Evolutionary conservation across 2,888 invertebrate genomes (phyloP), one percentile per base, ranked within the genome.

Genomic region (Teinopalpus imperialis): DNA sequence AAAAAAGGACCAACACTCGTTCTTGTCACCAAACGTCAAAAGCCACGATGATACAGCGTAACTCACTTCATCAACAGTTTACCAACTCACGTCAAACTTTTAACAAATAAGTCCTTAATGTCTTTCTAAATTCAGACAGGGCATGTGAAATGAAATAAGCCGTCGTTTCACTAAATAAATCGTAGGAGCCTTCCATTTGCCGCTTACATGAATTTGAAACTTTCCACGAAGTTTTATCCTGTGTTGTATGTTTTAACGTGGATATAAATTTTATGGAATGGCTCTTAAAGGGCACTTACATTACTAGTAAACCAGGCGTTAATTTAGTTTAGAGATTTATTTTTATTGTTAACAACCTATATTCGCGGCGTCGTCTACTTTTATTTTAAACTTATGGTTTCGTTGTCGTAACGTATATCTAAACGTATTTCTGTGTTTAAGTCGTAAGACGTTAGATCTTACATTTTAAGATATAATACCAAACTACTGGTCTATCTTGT

Each of bases 141-240:
- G 37, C 18, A 24, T 24, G 7, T 23, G 24, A 27, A 40, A 40
- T 30, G 44, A 45, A 51, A 50, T 51, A 50, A 54, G 36, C 32
- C 24, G 43, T 21, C 49, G 48, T 44, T 13, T 52, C 37, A 43
- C 47, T 49, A 58, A 54, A 57, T 57, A 52, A 55, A 51, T 43
- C 31, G 35, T 44, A 45, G 35, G 32, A 32, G 20, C 42, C 27
- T 26, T 32, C 45, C 44, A 30, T 41, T 55, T 54, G 48, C 59
- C 50, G 50, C 34, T 39, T 34, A 49, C 55, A 49, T 52, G 56
- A 59, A 55, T 59, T 55, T 31, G 18, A 43, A 56, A 57, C 43
- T 54, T 56, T 57, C 34, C 34, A 34, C 26, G 23, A 56, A 57
- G 51, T 60, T 57, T 51, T 44, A 40, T 49, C n/a, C n/a, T 49